Evolutionary conservation across 2,888 invertebrate genomes (phyloP), one percentile per base, ranked within the genome.

Genomic region (Ypsolopha scabrella): DNA sequence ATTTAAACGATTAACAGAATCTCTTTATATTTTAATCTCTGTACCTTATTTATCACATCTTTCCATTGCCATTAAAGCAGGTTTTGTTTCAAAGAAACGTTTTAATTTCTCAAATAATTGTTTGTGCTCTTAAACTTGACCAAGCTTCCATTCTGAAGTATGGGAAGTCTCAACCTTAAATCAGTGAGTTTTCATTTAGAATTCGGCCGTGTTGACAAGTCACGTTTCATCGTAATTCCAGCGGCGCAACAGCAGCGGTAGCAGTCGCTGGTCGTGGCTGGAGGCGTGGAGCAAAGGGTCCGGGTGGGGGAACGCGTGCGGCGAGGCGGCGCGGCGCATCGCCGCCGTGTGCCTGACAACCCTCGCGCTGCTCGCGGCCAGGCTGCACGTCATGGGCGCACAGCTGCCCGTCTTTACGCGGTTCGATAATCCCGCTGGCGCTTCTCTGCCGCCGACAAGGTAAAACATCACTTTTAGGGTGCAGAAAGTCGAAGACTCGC

Each of bases 381-480:
- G 98, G 56, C 90, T 98, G 53, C 94, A 95, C 72, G 94, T 98
- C 53, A 98, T 98, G 98, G 98, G 98, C 11, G 95, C 97, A 0
- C 96, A 97, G 81, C 87, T 98, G 64, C 98, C 98, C 7, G 95
- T 97, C 56, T 98, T 98, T 77, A 98, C 98, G 52, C 90, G 93
- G 89, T 98, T 98, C 76, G 98, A 98, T 88, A 98, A 98, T 88
- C 98, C 98, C 10, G 98, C 98, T 37, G 96, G 97, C 7, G 95
- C 94, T 35, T 92, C 97, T 1, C 80, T 90, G 7, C 91, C 93
- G 7, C 98, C 98, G 9, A 76, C 81, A 2, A 79, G 79, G 85
- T 86, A 59, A 59, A 50, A 7, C 9, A 10, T 13, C 6, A 14
- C 24, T 7, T 13, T 11, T 11, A 9, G 39, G 10, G n/a, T 39